These are phyloP conservation scores for Sebastes kiyomatsui DNA, from an alignment of 2,797 vertebrate genomes.

Conservation along the genomic window DNA sequence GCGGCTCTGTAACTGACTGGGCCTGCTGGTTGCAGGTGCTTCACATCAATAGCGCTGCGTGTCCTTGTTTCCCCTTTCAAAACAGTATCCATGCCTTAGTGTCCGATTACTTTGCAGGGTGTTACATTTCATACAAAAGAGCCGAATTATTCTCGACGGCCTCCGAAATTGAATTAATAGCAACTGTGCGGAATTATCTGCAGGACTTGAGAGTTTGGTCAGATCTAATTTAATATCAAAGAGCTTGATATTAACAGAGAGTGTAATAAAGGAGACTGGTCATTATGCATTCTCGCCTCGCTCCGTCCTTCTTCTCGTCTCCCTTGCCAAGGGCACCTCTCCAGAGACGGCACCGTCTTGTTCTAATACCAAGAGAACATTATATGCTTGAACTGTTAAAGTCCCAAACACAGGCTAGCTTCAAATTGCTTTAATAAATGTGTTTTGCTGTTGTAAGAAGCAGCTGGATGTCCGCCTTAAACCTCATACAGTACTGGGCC, in stretches of 20 bases:
- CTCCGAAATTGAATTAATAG: constrained; percentile 29
- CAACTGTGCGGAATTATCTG: constrained; percentile 21
- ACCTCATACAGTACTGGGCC: constrained; percentile 7
- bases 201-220: constrained; percentile 16
- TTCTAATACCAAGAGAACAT: constrained; percentile 35
- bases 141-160: constrained; percentile 19
- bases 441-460: constrained; percentile 28
- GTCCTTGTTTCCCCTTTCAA: constrained; percentile 21
- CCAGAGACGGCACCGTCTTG: constrained; percentile 37
- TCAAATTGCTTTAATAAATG: constrained; percentile 37
- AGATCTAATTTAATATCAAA: constrained; percentile 49
- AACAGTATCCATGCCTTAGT: neutral
- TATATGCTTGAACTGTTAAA: constrained; percentile 42
- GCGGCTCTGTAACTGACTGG: neutral
- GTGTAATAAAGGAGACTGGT: constrained; percentile 27
- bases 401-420: constrained; percentile 27
- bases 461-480: constrained; percentile 34
- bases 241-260: constrained; percentile 29
- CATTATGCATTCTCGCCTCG: constrained; percentile 42
- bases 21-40: constrained; percentile 1
- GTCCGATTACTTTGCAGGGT: constrained; percentile 10
- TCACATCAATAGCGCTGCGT: constrained; percentile 9
- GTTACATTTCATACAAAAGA: constrained; percentile 8
- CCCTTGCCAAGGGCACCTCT: constrained; percentile 36
- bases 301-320: constrained; percentile 24